A percentile compares a stretch with the other conserved stretches of the same genome.
phyloP scores from a whole-genome alignment of 37 sponge, comb jelly and placozoan genomes.

The Hexactinellida sp. region DNA sequence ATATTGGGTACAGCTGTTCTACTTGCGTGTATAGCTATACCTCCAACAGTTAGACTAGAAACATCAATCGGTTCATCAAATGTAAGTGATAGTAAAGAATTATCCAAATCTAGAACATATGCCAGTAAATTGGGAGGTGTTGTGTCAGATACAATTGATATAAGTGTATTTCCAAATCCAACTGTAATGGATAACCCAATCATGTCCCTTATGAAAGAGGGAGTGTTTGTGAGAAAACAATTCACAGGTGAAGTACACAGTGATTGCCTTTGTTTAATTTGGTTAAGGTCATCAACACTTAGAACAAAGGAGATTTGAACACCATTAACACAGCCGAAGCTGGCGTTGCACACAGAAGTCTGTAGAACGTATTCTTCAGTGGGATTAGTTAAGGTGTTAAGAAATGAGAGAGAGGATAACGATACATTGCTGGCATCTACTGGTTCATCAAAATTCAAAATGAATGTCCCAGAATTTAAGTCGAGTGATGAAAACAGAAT shows the following conservation, averaged over 20 bases:
- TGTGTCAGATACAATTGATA: conserved; percentile 17
- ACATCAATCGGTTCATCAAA: conserved; percentile 55
- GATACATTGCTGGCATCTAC: conserved; percentile 38
- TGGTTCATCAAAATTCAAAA: conserved; percentile 48
- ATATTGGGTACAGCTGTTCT: not conserved
- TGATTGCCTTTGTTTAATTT: conserved; percentile 34
- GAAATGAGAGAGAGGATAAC: conserved; percentile 17
- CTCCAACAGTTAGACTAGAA: not conserved
- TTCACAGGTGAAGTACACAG: not conserved
- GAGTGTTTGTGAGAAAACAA: not conserved
- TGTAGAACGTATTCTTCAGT: not conserved
- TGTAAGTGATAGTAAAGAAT: conserved; percentile 28
- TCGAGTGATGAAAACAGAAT: conserved; percentile 40
- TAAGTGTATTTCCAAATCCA: not conserved
- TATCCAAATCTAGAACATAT: conserved; percentile 30
- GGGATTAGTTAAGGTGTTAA: not conserved
- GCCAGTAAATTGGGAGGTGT: conserved; percentile 22
- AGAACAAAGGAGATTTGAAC: conserved; percentile 20
- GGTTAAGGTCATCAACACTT: conserved; percentile 40
- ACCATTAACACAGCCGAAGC: not conserved
- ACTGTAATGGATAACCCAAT: not conserved
- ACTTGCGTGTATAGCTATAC: not conserved
- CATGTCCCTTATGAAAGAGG: not conserved
- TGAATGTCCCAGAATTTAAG: conserved; percentile 46
- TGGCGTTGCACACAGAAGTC: not conserved